Conservation (phyloP, 2,888 invertebrate genomes). For the Ormyrus nitidulus region DNA sequence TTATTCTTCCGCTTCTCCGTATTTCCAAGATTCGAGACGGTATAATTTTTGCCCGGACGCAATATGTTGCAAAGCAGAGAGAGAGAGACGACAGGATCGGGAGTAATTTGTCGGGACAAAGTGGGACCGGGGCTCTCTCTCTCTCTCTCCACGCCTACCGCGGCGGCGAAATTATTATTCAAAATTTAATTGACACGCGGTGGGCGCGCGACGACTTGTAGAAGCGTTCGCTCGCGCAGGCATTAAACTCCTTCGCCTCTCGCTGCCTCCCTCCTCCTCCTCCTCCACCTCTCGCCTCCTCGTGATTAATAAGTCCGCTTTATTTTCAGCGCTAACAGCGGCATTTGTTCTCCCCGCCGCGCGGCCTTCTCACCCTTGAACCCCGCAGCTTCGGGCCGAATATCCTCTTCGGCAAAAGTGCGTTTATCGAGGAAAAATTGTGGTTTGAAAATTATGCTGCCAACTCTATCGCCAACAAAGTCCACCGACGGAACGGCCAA, state of each 20-base stretch:
- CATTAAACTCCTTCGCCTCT: constrained; percentile 19
- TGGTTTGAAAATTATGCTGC: too few species aligned
- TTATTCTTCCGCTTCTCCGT: too few species aligned
- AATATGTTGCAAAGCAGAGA: constrained; percentile 18
- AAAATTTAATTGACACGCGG: constrained; percentile 65
- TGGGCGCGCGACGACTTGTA: constrained; percentile 54
- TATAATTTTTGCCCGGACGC: too few species aligned
- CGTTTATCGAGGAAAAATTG: too few species aligned
- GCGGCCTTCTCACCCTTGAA: constrained; percentile 42
- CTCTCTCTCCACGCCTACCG: constrained; percentile 38
- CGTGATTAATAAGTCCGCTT: constrained; percentile 56
- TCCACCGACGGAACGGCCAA: too few species aligned
- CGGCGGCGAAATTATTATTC: constrained; percentile 61
- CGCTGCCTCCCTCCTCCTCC: not conserved
- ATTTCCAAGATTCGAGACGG: too few species aligned
- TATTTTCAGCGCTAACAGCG: constrained; percentile 46
- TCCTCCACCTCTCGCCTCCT: not conserved
- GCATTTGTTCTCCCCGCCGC: constrained; percentile 48
- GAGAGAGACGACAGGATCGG: constrained; percentile 8
- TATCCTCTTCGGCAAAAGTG: too few species aligned
- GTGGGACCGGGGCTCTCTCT: not conserved
- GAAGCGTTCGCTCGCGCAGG: not conserved
- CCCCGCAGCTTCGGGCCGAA: not conserved
- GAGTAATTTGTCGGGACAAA: constrained; percentile 47
- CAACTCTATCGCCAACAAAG: too few species aligned